Conservation (phyloP, 2,113 vertebrate genomes). For the Sigmodon hispidus region DNA sequence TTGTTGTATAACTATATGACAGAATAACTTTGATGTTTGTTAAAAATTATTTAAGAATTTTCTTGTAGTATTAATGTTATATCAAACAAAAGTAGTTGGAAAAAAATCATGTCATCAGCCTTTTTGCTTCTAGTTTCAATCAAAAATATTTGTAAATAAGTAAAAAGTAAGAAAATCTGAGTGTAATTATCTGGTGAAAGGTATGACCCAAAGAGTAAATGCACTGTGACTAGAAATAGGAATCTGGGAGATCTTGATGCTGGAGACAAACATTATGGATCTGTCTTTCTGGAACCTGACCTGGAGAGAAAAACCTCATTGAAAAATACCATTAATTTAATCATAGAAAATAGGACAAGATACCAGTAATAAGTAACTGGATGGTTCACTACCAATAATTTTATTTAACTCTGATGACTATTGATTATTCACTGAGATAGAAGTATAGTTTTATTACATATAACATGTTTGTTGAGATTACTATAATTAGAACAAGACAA, state of each 20-base stretch:
- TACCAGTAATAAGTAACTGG: background rate
- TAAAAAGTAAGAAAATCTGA: conserved; percentile 37
- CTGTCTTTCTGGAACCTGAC: conserved; percentile 6
- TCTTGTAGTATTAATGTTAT: conserved; percentile 36
- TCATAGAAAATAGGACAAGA: background rate
- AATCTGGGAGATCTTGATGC: background rate
- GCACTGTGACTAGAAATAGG: conserved; percentile 28
- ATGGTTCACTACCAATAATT: background rate
- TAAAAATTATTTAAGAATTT: conserved; percentile 42
- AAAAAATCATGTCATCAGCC: background rate
- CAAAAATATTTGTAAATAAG: conserved; percentile 25
- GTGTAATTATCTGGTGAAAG: background rate
- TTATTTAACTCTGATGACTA: background rate
- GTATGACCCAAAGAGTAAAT: conserved; percentile 16
- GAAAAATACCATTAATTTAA: background rate
- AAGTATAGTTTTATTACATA: conserved; percentile 22
- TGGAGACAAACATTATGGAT: conserved; percentile 31
- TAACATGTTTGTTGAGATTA: conserved; percentile 20
- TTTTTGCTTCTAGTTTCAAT: conserved; percentile 15
- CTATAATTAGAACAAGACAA: background rate
- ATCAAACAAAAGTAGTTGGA: conserved; percentile 7
- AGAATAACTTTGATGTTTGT: conserved; percentile 8
- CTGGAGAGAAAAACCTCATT: conserved; percentile 3
- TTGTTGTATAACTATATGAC: background rate
- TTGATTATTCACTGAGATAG: conserved; percentile 11